Conservation (phyloP, 2,113 vertebrate genomes). For the Hippocampus comes region DNA sequence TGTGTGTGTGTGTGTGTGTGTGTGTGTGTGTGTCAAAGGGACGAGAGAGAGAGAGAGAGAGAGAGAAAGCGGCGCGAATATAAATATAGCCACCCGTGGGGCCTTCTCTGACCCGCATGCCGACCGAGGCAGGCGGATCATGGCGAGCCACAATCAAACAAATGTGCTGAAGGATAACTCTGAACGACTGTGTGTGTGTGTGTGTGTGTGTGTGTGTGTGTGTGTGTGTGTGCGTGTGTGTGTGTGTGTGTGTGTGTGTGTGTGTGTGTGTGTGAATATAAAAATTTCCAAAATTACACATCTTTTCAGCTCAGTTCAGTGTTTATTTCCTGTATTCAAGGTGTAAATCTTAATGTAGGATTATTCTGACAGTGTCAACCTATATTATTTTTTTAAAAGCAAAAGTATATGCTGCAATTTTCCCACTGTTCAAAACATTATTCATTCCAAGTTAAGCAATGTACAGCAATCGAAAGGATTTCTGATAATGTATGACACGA, state of each 20-base stretch:
- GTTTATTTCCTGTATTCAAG: not conserved
- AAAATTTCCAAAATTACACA: not conserved
- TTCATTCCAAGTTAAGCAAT: not conserved
- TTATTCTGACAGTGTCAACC: not conserved
- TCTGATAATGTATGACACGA: not conserved
- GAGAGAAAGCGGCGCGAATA: conserved; percentile 39
- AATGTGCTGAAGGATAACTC: conserved; percentile 66
- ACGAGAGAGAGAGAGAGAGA: too few species aligned
- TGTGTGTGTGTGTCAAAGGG: conserved; percentile 32
- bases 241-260: conserved; percentile 3
- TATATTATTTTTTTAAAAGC: not conserved
- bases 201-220: conserved; percentile 19
- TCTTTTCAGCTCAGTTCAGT: not conserved
- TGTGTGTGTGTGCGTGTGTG: conserved; percentile 7
- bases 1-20: conserved; percentile 34
- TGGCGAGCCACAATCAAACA: conserved; percentile 63
- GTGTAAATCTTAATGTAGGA: not conserved
- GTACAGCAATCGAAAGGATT: too few species aligned
- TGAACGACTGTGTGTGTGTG: conserved; percentile 38
- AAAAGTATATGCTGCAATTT: not conserved
- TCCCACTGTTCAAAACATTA: not conserved
- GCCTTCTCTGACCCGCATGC: conserved; percentile 56
- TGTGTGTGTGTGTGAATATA: conserved; percentile 26
- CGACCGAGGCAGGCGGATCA: conserved; percentile 59
- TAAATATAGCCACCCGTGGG: conserved; percentile 62